phyloP scores from a whole-genome alignment of 2,888 invertebrate genomes.

The Tiliacea aurago region DNA sequence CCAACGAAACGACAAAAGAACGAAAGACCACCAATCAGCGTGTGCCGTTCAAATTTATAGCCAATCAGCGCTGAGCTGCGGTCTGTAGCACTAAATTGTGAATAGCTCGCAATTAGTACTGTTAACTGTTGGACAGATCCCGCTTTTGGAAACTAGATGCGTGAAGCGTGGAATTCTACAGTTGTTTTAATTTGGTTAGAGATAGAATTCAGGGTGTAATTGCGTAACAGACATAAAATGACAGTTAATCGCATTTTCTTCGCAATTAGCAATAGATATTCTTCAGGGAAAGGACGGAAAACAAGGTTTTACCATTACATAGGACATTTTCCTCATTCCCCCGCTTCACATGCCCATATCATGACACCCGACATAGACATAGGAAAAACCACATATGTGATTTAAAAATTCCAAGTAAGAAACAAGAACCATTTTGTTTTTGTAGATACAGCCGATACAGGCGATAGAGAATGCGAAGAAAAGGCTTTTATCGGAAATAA shows the following conservation, averaged over 20 bases:
- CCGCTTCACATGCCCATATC: too few relatives aligned
- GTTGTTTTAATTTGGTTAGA: slow-evolving; percentile 42
- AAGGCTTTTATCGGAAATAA: slow-evolving; percentile 55
- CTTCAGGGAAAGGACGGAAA: background rate
- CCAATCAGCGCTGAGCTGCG: slow-evolving; percentile 77
- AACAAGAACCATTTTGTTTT: slow-evolving; percentile 5
- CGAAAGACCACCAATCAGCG: slow-evolving; percentile 77
- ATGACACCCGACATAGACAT: background rate
- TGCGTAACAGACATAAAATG: too few relatives aligned
- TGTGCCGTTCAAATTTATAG: slow-evolving; percentile 75
- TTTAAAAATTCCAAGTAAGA: slow-evolving; percentile 24
- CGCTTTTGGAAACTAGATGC: slow-evolving; percentile 60
- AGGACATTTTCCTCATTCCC: background rate
- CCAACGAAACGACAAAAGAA: slow-evolving; percentile 67
- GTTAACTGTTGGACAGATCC: slow-evolving; percentile 62
- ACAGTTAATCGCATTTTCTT: too few relatives aligned
- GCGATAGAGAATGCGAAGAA: slow-evolving; percentile 28
- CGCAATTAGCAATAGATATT: too few relatives aligned
- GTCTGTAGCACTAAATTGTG: slow-evolving; percentile 73
- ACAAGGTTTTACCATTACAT: background rate
- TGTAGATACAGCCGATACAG: slow-evolving; percentile 35
- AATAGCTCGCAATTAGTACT: slow-evolving; percentile 77
- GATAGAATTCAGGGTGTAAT: background rate
- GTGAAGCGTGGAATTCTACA: slow-evolving; percentile 31
- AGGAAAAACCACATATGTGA: background rate